Evolutionary conservation across 2,797 vertebrate genomes (phyloP).

Genomic region (Peromyscus melanophrys): DNA sequence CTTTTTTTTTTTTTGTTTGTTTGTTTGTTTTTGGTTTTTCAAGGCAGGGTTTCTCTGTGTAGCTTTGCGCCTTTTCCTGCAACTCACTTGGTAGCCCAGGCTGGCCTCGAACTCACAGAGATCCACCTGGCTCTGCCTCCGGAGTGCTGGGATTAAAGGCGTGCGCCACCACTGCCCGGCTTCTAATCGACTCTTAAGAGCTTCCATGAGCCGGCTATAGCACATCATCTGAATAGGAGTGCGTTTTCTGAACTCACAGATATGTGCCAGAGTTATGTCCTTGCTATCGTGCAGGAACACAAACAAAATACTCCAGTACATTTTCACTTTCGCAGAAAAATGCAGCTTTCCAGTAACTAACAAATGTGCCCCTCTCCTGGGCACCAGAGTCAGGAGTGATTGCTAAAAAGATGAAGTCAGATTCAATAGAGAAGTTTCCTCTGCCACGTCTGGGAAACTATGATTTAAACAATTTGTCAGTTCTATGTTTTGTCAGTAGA

Average conservation of each 20-base stretch:
- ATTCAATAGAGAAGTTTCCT: conserved; percentile 49
- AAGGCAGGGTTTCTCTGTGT: too few species aligned
- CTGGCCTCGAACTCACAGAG: too few species aligned
- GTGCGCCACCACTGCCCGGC: too few species aligned
- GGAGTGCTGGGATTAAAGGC: too few species aligned
- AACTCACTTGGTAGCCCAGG: too few species aligned
- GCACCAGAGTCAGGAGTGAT: conserved; percentile 47
- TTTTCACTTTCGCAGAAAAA: conserved; percentile 13
- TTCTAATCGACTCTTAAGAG: background rate
- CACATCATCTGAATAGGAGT: background rate
- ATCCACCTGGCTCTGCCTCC: too few species aligned
- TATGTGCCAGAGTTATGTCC: background rate
- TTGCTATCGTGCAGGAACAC: conserved; percentile 24
- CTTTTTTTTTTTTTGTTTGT: background rate
- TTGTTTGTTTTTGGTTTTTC: too few species aligned
- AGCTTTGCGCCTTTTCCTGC: too few species aligned
- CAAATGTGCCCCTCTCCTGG: background rate
- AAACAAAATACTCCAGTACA: background rate
- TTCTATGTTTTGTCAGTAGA: conserved; percentile 29
- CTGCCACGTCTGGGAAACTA: background rate
- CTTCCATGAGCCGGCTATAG: background rate
- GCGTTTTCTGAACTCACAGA: conserved; percentile 14
- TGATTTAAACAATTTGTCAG: conserved; percentile 66
- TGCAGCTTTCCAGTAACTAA: background rate
- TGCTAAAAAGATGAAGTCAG: conserved; percentile 44